Evolutionary conservation across 1,140 invertebrate genomes (phyloP), one percentile per base, ranked within the genome.

Genomic region (Meloidogyne exigua): DNA sequence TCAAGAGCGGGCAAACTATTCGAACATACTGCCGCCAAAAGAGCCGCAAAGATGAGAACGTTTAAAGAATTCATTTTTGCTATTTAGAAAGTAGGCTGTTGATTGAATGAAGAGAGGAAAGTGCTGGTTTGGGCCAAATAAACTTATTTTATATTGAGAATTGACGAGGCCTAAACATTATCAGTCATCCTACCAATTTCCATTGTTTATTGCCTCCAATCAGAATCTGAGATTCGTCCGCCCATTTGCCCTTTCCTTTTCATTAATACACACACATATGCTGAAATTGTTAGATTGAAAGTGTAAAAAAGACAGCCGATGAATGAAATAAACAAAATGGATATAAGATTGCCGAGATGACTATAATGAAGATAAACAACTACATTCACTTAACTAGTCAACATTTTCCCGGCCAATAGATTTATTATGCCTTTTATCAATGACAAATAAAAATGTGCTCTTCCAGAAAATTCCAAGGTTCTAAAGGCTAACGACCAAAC

Each of bases 181-280:
- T 57, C 49, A 57, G 49, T 57, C 49, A 57, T n/a, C 49, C 18
- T n/a, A 57, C 18, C 18, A 57, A 57, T 57, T 39, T 7, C 13
- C 5, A 57, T 57, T 57, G 49, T 57, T 57, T 57, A 57, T 57
- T 57, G 49, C 49, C 49, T 57, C 49, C 49, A 57, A 57, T 57
- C 49, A n/a, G 21, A 57, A n/a, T 57, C 49, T 57, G 49, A 57
- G 49, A 57, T 57, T 57, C 44, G 18, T n/a, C 49, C 49, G 49
- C 49, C 49, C 49, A 57, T 57, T 49, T 49, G 44, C 44, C 28
- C 28, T 32, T 39, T n/a, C n/a, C 49, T n/a, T 57, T n/a, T 9
- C 18, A n/a, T 7, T 57, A 57, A 9, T n/a, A 57, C 49, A 57
- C 49, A 57, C 18, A 57, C 21, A n/a, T 12, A n/a, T 7, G 49